These are phyloP conservation scores for Periplaneta americana DNA, from an alignment of 1,140 invertebrate species.

Conservation along the genomic window DNA sequence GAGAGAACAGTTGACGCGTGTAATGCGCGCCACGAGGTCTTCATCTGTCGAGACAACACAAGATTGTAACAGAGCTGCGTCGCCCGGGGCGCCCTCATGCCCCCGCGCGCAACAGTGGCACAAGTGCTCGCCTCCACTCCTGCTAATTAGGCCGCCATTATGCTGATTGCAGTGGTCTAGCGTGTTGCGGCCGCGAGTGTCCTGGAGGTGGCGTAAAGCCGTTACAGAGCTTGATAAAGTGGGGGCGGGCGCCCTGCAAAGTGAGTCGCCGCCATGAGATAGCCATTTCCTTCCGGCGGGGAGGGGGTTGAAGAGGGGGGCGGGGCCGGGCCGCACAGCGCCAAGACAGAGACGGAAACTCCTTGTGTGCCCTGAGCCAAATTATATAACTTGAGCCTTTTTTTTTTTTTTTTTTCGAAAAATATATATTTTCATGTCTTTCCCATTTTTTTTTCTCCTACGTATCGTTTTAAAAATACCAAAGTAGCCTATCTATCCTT, in stretches of 20 bases:
- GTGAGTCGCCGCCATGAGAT: constrained; percentile 1
- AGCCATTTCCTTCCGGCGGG: constrained; percentile 8
- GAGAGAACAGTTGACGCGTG: not conserved
- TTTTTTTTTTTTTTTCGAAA: no score
- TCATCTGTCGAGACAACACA: not conserved
- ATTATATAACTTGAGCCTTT: no score
- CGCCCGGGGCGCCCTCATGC: not conserved
- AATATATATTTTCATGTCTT: no score
- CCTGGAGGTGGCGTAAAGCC: constrained; percentile 13
- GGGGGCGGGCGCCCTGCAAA: no score
- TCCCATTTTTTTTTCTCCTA: no score
- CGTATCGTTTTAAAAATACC: no score
- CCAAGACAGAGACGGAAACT: no score
- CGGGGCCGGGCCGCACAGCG: not conserved
- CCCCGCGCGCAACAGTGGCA: not conserved
- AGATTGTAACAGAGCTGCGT: not conserved
- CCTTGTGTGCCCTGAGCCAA: no score
- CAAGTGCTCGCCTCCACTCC: not conserved
- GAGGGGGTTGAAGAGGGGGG: not conserved
- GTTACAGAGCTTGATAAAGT: constrained; percentile 36
- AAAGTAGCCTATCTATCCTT: no score
- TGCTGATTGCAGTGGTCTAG: not conserved
- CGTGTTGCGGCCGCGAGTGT: not conserved
- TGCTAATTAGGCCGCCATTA: not conserved
- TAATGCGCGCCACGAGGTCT: not conserved